phyloP scores from a whole-genome alignment of 2,113 vertebrate genomes.

The Stigmatopora nigra region DNA sequence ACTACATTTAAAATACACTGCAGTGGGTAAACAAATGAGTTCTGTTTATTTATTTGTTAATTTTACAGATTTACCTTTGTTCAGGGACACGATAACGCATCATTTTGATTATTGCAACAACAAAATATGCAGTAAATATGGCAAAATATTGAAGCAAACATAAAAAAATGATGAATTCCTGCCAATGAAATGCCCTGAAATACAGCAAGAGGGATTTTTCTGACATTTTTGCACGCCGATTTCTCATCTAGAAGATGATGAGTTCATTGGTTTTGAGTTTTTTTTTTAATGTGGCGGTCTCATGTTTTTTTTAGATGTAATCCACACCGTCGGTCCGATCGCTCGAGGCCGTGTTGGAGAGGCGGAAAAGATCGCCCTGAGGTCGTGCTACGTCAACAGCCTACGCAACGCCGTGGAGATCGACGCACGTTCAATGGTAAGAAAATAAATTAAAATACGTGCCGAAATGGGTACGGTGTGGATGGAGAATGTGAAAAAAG shows the following conservation, averaged over 20 bases:
- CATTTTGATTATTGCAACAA: too few species aligned
- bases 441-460: constrained; percentile 16
- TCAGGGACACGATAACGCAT: too few species aligned
- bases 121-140: too few species aligned
- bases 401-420: constrained; percentile 64
- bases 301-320: constrained; percentile 70
- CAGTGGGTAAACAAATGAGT: too few species aligned
- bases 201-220: background rate
- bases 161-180: too few species aligned
- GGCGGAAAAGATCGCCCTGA: constrained; percentile 63
- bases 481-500: background rate
- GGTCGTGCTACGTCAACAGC: constrained; percentile 78
- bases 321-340: constrained; percentile 85
- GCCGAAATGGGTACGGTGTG: background rate
- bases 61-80: too few species aligned
- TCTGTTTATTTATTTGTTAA: too few species aligned
- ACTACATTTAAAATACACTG: too few species aligned
- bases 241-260: background rate
- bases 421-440: constrained; percentile 73
- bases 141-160: too few species aligned
- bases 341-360: constrained; percentile 60
- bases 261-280: background rate
- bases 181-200: background rate
- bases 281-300: constrained; percentile 1
- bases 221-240: too few species aligned